phyloP scores from a whole-genome alignment of 2,888 invertebrate species.

The Callinectes sapidus region DNA sequence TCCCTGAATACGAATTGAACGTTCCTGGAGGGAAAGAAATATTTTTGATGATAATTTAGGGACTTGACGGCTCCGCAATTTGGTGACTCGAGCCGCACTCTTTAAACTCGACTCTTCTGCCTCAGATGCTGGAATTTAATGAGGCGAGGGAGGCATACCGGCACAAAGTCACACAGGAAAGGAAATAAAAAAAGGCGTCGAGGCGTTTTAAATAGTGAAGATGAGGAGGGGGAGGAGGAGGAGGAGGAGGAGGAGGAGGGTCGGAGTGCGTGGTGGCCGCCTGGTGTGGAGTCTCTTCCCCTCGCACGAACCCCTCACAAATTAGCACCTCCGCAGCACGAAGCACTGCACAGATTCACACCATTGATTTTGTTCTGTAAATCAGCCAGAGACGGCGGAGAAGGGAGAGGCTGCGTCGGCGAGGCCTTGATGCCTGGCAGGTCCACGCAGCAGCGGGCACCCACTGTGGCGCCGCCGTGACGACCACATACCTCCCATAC shows the following conservation, averaged over 20 bases:
- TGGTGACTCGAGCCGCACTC: not conserved
- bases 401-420: not conserved
- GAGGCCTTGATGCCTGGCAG: slow-evolving; percentile 3
- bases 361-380: slow-evolving; percentile 26
- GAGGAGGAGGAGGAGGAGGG: not conserved
- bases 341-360: slow-evolving; percentile 34
- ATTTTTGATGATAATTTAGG: not conserved
- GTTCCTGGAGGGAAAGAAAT: not conserved
- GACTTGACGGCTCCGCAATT: not conserved
- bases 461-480: not conserved
- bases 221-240: not conserved
- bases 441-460: not conserved
- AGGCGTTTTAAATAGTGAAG: not conserved
- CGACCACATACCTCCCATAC: not conserved
- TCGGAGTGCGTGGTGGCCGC: not conserved
- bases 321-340: slow-evolving; percentile 34
- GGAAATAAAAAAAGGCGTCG: not conserved
- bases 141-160: not conserved
- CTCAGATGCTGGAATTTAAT: not conserved
- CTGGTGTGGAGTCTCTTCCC: not conserved
- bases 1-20: not conserved
- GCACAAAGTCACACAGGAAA: not conserved
- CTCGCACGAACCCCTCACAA: slow-evolving; percentile 1
- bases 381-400: not conserved
- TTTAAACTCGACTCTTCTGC: not conserved